phyloP scores from a whole-genome alignment of 2,888 invertebrate genomes.

The Colletes collaris region DNA sequence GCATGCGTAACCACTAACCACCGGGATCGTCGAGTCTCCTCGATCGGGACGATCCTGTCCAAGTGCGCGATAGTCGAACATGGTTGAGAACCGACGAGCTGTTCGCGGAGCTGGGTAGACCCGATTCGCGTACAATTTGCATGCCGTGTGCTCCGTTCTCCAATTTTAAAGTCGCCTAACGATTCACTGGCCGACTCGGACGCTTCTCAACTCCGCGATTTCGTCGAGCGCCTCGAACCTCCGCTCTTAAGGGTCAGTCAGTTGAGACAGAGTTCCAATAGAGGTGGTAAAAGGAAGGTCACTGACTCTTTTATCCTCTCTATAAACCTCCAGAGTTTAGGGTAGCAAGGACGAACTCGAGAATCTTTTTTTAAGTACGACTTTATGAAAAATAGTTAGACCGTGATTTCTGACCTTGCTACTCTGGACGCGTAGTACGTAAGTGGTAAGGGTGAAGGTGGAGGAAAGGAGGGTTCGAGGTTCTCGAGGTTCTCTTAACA shows the following conservation, averaged over 20 bases:
- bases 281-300: no score
- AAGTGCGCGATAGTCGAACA: slow-evolving; percentile 5
- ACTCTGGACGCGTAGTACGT: no score
- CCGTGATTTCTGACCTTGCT: no score
- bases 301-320: no score
- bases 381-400: no score
- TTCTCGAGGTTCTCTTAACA: slow-evolving; percentile 47
- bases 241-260: no score
- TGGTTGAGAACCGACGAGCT: slow-evolving; percentile 27
- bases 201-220: slow-evolving; percentile 25
- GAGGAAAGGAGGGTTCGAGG: slow-evolving; percentile 19
- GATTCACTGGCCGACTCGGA: slow-evolving; percentile 19
- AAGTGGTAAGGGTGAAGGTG: no score
- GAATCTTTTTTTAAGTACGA: no score
- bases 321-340: no score
- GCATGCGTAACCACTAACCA: slow-evolving; percentile 58
- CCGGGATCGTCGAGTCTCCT: slow-evolving; percentile 10
- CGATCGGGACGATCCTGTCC: no score
- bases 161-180: slow-evolving; percentile 11
- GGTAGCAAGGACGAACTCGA: no score
- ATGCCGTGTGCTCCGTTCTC: slow-evolving; percentile 42
- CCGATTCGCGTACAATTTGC: slow-evolving; percentile 25
- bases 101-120: slow-evolving; percentile 7
- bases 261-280: no score
- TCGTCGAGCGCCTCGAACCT: slow-evolving; percentile 36